phyloP scores from a whole-genome alignment of 1,140 invertebrate genomes.

The Drosophila kohkoa region DNA sequence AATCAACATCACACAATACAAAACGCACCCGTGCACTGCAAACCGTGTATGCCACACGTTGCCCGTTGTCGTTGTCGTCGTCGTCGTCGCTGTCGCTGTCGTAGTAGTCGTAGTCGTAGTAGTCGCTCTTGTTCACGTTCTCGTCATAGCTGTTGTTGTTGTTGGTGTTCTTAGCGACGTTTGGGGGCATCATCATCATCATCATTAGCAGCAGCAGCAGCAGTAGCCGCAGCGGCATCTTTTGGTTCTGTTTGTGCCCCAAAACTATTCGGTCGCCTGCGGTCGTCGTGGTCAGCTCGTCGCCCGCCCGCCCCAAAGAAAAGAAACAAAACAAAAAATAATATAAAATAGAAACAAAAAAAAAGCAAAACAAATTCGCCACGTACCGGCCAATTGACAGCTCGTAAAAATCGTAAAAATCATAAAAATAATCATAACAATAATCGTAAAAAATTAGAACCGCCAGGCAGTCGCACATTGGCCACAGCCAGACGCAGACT shows the following conservation, averaged over 20 bases:
- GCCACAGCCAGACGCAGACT: conserved; percentile 50
- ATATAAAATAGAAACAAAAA: too few species aligned
- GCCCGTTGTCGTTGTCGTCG: conserved; percentile 35
- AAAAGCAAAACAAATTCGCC: conserved; percentile 2
- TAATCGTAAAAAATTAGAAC: conserved; percentile 79
- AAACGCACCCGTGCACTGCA: conserved; percentile 67
- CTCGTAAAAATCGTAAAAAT: conserved; percentile 73
- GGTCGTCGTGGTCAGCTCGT: conserved; percentile 58
- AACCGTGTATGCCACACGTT: conserved; percentile 61
- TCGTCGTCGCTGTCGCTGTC: conserved; percentile 8
- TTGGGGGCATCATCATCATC: conserved; percentile 31
- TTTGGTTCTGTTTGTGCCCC: conserved; percentile 43
- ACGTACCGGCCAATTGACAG: conserved; percentile 64
- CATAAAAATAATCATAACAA: conserved; percentile 81
- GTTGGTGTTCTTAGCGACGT: conserved; percentile 12
- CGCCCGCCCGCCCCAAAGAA: conserved; percentile 31
- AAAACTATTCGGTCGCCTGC: conserved; percentile 56
- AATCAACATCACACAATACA: conserved; percentile 85
- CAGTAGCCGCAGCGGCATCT: conserved; percentile 32
- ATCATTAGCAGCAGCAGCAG: too few species aligned
- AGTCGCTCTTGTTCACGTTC: conserved; percentile 4
- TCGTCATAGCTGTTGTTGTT: conserved; percentile 14
- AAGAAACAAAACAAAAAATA: neutral
- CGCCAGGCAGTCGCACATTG: conserved; percentile 61
- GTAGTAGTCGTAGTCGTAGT: conserved; percentile 13